Percentiles rank a stretch among this genome's conserved stretches.
Evolutionary conservation across 2,888 invertebrate genomes (phyloP).

Genomic region (Lasioglossum pauxillum): DNA sequence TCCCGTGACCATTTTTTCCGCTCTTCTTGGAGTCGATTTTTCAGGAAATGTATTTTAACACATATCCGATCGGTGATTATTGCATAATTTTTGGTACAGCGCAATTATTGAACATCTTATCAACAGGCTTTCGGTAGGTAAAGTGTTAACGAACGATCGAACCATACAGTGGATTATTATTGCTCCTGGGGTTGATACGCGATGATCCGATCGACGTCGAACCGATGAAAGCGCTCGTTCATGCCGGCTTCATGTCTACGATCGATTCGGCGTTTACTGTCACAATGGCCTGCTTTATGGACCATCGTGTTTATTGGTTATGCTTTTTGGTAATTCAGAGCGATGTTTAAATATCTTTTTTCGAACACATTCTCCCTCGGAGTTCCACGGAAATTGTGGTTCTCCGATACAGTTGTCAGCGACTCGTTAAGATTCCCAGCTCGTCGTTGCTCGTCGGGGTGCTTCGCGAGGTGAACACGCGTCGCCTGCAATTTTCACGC

Average conservation of each 20-base stretch:
- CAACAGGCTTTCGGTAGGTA: too few relatives aligned
- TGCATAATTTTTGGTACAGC: too few relatives aligned
- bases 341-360: background rate
- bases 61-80: too few relatives aligned
- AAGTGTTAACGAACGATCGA: background rate
- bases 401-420: background rate
- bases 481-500: conserved; percentile 12
- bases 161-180: background rate
- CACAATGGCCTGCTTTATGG: conserved; percentile 39
- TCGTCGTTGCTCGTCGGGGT: background rate
- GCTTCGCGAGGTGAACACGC: background rate
- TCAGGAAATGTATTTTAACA: background rate
- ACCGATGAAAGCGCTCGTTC: conserved; percentile 54
- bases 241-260: background rate
- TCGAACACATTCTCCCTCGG: background rate
- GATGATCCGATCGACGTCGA: conserved; percentile 19
- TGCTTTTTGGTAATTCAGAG: background rate
- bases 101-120: too few relatives aligned
- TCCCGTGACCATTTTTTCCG: conserved; percentile 17
- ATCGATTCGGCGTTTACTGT: conserved; percentile 44
- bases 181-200: background rate
- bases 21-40: conserved; percentile 16
- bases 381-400: background rate
- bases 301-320: background rate
- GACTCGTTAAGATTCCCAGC: background rate